Base-by-base conservation (phyloP, 2,888 invertebrate genomes). In the Lepetodrilus schrolli region DNA sequence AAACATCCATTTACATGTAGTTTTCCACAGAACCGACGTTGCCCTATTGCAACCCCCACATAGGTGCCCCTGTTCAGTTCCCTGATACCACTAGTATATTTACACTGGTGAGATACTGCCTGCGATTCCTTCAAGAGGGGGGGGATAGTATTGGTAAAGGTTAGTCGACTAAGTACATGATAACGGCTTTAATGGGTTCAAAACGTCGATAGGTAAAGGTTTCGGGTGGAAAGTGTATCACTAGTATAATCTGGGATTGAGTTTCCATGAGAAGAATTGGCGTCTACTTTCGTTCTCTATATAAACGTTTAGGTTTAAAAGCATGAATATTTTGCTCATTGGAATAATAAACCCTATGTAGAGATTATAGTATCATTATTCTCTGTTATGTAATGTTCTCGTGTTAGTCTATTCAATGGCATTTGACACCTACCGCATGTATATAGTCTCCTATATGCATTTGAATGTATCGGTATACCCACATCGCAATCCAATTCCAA, bases 1-100 rank as follows among this genome's bases (percentile, higher is more conserved):
- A 58, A 58, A 58, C 58, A 13, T 26, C 58, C 58, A 58, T 58
- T 26, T 58, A 58, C 58, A 58, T 58, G 58, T 58, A 30, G 58
- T 58, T 58, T 48, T 23, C 58, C 30, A 13, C 30, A 34, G 51
- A 48, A 13, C 43, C 43, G 43, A 43, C 13, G 10, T 43, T 43
- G 43, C 43, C 43, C 43, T 8, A 43, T 30, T 58, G 21, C 58
- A 58, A 58, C 17, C 7, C 48, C 23, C 58, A 23, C 58, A 58
- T 10, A 13, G 58, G 30, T 26, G 10, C 17, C n/a, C n/a, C 5
- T 23, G 26, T 26, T n/a, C 21, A 30, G 34, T 30, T 23, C 13
- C n/a, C 58, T 10, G 58, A 58, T 58, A 58, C 21, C 10, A 7
- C 17, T 34, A 58, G 58, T 34, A 26, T 34, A 17, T 30, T 30